phyloP scores from a whole-genome alignment of 1,140 invertebrate genomes.

The Melipona quadrifasciata region DNA sequence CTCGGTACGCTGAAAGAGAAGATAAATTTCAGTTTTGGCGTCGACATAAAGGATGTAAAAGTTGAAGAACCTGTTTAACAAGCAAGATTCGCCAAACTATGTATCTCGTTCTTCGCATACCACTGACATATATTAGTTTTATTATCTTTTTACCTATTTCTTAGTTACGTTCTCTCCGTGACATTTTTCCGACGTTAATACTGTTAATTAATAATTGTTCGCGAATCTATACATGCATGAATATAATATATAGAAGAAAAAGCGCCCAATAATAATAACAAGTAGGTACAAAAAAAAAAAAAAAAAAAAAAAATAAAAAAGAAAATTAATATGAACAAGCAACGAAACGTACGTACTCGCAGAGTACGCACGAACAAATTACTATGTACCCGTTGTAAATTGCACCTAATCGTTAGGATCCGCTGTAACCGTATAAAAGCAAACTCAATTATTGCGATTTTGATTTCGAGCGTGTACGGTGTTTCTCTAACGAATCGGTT shows the following conservation, averaged over 20 bases:
- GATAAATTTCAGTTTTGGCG: background rate
- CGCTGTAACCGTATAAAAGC: background rate
- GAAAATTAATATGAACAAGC: too few species aligned
- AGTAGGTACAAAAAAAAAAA: background rate
- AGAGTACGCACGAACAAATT: background rate
- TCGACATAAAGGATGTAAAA: conserved; percentile 21
- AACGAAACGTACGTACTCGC: background rate
- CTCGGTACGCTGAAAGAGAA: background rate
- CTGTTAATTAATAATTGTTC: background rate
- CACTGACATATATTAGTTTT: conserved; percentile 15
- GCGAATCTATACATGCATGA: background rate
- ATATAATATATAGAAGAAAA: background rate
- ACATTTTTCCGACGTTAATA: too few species aligned
- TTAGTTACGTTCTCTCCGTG: too few species aligned
- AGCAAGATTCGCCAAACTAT: conserved; percentile 10
- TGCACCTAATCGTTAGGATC: background rate
- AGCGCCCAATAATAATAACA: too few species aligned
- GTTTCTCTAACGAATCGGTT: background rate
- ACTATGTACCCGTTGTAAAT: background rate
- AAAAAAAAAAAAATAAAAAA: too few species aligned
- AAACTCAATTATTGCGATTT: background rate
- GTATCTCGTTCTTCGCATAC: conserved; percentile 2
- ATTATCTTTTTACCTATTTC: background rate
- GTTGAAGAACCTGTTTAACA: conserved; percentile 53
- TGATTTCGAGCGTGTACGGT: background rate